Base-by-base conservation (phyloP, 2,888 invertebrate genomes). In the Lycophotia porphyrea region DNA sequence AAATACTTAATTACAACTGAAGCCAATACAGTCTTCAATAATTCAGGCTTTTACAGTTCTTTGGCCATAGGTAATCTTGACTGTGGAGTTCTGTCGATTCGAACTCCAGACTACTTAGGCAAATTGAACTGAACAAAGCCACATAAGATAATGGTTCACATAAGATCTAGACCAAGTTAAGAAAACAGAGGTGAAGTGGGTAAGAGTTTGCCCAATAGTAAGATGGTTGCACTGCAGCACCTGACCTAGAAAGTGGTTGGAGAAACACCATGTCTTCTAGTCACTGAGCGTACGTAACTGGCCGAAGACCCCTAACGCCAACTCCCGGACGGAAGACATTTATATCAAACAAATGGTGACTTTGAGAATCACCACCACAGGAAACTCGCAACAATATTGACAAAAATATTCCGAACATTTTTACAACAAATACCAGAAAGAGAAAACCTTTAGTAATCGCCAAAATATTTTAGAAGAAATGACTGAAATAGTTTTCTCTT, bases 401-500 rank as follows among this genome's bases (percentile, higher is more conserved):
- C 34, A 60, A 60, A 1, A 1, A 0, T 0, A 31, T 60, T 34
- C 13, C 24, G 24, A 24, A 13, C 21, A 11, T 24, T 61, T 24
- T 24, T 5, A 60, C 34, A 24, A 24, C 5, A 34, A 60, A 1
- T 1, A 34, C 8, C 36, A 36, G 13, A 61, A 61, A 36, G n/a
- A 13, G 7, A 63, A 36, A 61, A 61, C 7, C 58, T 58, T 31
- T 18, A 39, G 24, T 13, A 61, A n/a, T 61, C 21, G 11, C 21
- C n/a, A 18, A 27, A 70, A 39, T 31, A 36, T 21, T 74, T 34
- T 27, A 21, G 18, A 63, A 61, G 31, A 76, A 60, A 60, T 34
- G 1, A 55, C 34, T 42, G 5, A 77, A 64, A 42, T 36, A n/a
- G 27, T 63, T 65, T 55, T 39, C 36, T 70, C 13, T 61, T 76